Base-by-base conservation (phyloP, 2,797 vertebrate species). In the Sarcoramphus papa region DNA sequence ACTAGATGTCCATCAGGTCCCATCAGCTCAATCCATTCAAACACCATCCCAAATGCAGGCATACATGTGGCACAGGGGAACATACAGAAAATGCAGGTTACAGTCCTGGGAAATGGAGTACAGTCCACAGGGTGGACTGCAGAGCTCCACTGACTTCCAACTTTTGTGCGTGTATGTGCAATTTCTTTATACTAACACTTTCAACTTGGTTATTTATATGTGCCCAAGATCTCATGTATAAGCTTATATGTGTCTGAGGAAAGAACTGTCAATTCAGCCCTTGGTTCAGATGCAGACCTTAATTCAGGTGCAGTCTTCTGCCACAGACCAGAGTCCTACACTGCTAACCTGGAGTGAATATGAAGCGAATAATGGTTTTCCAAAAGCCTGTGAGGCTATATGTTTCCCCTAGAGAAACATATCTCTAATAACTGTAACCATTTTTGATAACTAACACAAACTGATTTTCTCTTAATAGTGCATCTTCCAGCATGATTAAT, bases 121-220 rank as follows among this genome's bases (percentile, higher is more conserved):
- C 24, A 59, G 33, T 9, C 8, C 30, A 14, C 24, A 25, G 17
- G 20, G 15, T 47, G 13, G 25, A 56, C 21, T 70, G 56, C 11
- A 82, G 56, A 69, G 16, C 25, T 50, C 51, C 81, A 28, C 6
- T 37, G 57, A 31, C 18, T 57, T 51, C 10, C 47, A 47, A 3
- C 18, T 43, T 78, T 7, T 74, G 22, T 16, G 20, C 1, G 0
- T 17, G 8, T 8, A 7, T 18, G 8, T 74, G n/a, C 6, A 12
- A 40, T 16, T 75, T 43, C 50, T 48, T 85, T 69, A 40, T 28
- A 33, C 3, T 22, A 54, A 35, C 17, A 12, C 2, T 31, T 77
- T 41, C 37, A 22, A 31, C 7, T 3, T 67, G 5, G 7, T 63
- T 62, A 35, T 62, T 72, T 62, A 7, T 7, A 11, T 4, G 5